Evolutionary conservation across 2,113 vertebrate genomes (phyloP), one percentile per base, ranked within the genome.

Genomic region (Ophiodon elongatus): DNA sequence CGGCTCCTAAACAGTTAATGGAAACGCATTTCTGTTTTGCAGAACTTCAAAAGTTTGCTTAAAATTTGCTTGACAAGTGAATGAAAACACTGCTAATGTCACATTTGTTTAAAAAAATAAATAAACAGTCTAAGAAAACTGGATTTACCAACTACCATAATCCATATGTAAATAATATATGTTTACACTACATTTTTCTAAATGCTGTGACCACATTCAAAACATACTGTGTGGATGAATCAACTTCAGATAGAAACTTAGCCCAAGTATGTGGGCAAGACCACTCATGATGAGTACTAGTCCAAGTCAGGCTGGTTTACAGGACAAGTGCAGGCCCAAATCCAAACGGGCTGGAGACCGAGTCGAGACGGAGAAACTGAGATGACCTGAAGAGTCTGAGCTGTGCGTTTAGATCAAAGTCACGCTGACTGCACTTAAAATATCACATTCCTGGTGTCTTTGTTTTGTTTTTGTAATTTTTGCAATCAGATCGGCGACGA

Each of bases 351-450:
- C 21, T 52, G 2, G 6, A n/a, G 50, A 56, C n/a, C n/a, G 4
- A 56, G n/a, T 57, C 14, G 31, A 8, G 14, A 60, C 27, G 2
- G 15, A 29, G 15, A 31, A 60, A 60, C 57, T 33, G 11, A 7
- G 25, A 15, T 29, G 29, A 31, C 57, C 57, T 31, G 17, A 60
- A 31, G 3, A 33, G 29, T 60, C 56, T 63, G 45, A 52, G 43
- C 56, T 15, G 47, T 73, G 47, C 25, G 23, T 70, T 33, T 2
- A 63, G 39, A 70, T 69, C 37, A 69, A 62, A 69, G 29, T 33
- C 37, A 66, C 35, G 19, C 6, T 19, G 31, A 57, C 54, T 57
- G 10, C n/a, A 6, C 50, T 52, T 23, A 52, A 52, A 52, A 52
- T 52, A 52, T 52, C 50, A 23, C 21, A 52, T 52, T 52, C 21